Base-by-base conservation (phyloP, 2,888 invertebrate species). In the Tineola bisselliella region DNA sequence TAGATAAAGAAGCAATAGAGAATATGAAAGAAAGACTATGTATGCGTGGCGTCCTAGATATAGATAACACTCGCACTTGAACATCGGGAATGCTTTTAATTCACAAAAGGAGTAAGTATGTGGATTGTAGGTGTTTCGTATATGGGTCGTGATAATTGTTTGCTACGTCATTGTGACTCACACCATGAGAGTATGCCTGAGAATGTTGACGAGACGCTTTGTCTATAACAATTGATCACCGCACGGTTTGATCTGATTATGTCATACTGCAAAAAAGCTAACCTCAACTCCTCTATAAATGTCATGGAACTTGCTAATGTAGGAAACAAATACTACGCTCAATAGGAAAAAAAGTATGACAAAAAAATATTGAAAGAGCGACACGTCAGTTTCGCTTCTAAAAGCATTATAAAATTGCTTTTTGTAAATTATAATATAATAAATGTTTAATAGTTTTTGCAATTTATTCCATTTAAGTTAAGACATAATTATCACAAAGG, bases 221-320 rank as follows among this genome's bases (percentile, higher is more conserved):
- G 81, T 84, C 79, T 81, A 79, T 77, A 80, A 80, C 80, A 84
- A 84, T 81, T 77, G 77, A 77, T 78, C 76, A 79, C 71, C 70
- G 75, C 70, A 73, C 67, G 71, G 72, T 72, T 77, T 77, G 76
- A 79, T 79, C 77, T 74, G 79, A 83, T 84, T 83, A 82, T 80
- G 79, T 80, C 76, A 79, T 78, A 74, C 71, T 67, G 74, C 72
- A 82, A 83, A 79, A 81, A 59, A 81, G 72, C 65, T 64, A 66
- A 33, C 58, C 58, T 58, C 33, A 33, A 33, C 58, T 58, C 48
- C 58, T 58, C 48, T 13, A 48, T 48, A 54, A 54, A 54, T 54
- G 54, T 54, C 54, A 54, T 13, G 48, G 48, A 48, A 48, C 48
- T 48, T 48, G 48, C 48, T 48, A 48, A 48, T 48, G 48, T 48